Base-by-base conservation (phyloP, 2,797 vertebrate species). In the Chiroxiphia lanceolata region DNA sequence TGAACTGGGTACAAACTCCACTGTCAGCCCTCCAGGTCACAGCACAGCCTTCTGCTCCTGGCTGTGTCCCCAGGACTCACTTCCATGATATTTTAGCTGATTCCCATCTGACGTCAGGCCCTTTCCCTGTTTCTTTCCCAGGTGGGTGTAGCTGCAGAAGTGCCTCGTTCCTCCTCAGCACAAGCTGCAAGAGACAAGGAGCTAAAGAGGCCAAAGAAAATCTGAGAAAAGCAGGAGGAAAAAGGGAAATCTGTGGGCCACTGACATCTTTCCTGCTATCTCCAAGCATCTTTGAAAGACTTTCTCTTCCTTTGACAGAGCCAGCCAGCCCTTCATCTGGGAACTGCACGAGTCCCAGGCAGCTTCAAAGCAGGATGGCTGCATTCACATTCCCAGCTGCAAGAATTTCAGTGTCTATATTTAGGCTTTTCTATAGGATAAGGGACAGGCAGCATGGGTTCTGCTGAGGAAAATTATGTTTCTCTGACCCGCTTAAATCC, bases 401-500 rank as follows among this genome's bases (percentile, higher is more conserved):
- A 1, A 64, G 53, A 79, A 87, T 89, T 96, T 96, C n/a, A 75
- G 65, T 54, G 77, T 48, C 95, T 96, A 96, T 95, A 96, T 96
- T 96, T 95, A 96, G 93, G 83, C 57, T 92, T 91, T 93, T 96
- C 93, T 90, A 56, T 84, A 93, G 94, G 91, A 91, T 56, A 88
- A 93, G 87, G 91, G 89, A 91, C 87, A 91, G 89, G 45, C 91
- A 87, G 86, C 83, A 38, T 75, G 80, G 69, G 36, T 47, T 89
- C 91, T 89, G 92, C 85, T 75, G 63, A 44, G 94, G 90, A 69
- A 95, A 96, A 96, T 67, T 45, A 47, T 59, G 74, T 89, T 91
- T 84, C 87, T 90, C 79, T 60, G n/a, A 87, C 92, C 87, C 4
- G 48, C 84, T 95, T 91, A 91, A 96, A 95, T 90, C 90, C 90